Base-by-base conservation (phyloP, 1,140 invertebrate species). In the Schlechtendalia chinensis region DNA sequence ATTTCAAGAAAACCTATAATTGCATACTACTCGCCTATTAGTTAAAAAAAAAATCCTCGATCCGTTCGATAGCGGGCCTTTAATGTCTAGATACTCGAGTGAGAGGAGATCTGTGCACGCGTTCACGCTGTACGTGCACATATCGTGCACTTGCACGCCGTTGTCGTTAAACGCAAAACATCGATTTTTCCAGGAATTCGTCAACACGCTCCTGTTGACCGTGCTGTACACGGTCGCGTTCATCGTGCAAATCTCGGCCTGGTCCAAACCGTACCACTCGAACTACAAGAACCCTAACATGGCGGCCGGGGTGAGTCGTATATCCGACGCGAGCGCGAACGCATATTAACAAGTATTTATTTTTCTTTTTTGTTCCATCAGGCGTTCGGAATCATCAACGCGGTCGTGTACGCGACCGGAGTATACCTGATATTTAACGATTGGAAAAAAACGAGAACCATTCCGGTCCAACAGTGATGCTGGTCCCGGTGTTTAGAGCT, bases 371-470 rank as follows among this genome's bases (percentile, higher is more conserved):
- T 10, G 1, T 32, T 19, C 0, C 1, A 10, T 24, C 17, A 94
- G 93, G 88, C 91, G 27, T 94, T 95, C 84, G 93, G 93, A 81
- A 85, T 95, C 1, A 91, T 95, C 85, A 94, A 94, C 85, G 91
- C 91, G n/a, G 81, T 92, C 54, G 92, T 90, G 8, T 96, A 95
- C 83, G 93, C 87, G 4, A 90, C 89, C 58, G 93, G 91, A 74
- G 86, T 91, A 8, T 94, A 91, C 84, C 90, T 94, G 83, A 87
- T 95, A 63, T 93, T 90, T 86, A 84, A 91, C 79, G 92, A 94
- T 84, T 93, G 91, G 87, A 92, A 91, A 85, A 86, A 65, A 85
- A 83, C 79, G 3, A 81, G 74, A n/a, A 29, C 81, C 10, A 58
- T 58, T 0, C 1, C 67, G 3, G 69, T 72, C 29, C 47, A 72